phyloP scores from a whole-genome alignment of 1,140 invertebrate genomes.

The Eufriesea mexicana region DNA sequence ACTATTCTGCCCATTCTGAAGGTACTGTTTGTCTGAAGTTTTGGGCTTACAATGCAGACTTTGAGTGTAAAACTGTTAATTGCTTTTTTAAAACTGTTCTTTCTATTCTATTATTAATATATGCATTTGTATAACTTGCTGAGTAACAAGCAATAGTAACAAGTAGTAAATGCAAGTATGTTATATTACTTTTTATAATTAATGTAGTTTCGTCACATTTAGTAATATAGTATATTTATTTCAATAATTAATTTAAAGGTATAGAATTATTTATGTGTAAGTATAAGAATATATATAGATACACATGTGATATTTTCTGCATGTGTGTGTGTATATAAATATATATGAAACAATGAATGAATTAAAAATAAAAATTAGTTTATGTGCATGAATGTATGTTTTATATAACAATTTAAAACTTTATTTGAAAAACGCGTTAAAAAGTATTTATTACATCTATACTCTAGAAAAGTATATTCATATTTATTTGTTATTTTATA shows the following conservation, averaged over 20 bases:
- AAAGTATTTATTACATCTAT: not conserved
- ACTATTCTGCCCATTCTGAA: constrained; percentile 76
- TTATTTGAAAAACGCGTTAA: constrained; percentile 5
- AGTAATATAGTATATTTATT: not conserved
- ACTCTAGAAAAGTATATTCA: not conserved
- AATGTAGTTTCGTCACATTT: not conserved
- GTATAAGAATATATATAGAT: not conserved
- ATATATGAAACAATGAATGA: constrained; percentile 14
- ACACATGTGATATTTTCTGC: not conserved
- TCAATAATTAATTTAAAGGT: not conserved
- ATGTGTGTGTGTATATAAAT: not conserved
- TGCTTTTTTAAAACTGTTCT: constrained; percentile 27
- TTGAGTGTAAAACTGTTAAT: constrained; percentile 51
- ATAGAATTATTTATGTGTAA: constrained; percentile 5
- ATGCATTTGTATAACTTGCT: constrained; percentile 8
- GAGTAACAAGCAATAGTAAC: constrained; percentile 1
- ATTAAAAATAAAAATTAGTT: constrained; percentile 5
- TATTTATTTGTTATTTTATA: constrained; percentile 10
- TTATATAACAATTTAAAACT: constrained; percentile 13
- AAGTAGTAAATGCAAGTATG: constrained; percentile 31
- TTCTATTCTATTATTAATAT: constrained; percentile 17
- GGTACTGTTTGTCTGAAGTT: constrained; percentile 75
- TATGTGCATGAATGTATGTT: constrained; percentile 26
- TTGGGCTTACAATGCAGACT: constrained; percentile 56
- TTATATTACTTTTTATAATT: constrained; percentile 8